Base-by-base conservation (phyloP, 1,140 invertebrate genomes). In the Streblospio benedicti region DNA sequence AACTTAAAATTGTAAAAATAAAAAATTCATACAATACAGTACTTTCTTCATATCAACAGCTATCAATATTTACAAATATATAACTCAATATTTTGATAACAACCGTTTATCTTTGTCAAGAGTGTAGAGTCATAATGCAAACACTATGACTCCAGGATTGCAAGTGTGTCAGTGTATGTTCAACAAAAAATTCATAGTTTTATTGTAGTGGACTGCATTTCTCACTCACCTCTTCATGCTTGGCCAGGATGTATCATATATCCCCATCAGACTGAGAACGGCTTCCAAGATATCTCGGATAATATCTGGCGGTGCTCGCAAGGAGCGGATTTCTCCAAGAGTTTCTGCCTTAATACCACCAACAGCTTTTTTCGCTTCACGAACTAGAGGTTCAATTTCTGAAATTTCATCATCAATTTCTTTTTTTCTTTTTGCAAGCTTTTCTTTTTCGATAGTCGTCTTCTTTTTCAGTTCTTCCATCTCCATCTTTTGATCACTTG, bases 211-310 rank as follows among this genome's bases (percentile, higher is more conserved):
- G n/a, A n/a, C n/a, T n/a, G n/a, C n/a, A n/a, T n/a, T n/a, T n/a
- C n/a, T n/a, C n/a, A n/a, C 63, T 61, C 59, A 82, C 80, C 78
- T 92, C 73, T 98, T 97, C 95, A 99, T 99, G 66, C 91, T 95
- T 69, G 95, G 94, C 97, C 97, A 99, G 0, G 94, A 97, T 0
- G 94, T 98, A 74, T 99, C 97, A 50, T 88, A 85, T 57, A 93
- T 96, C 9, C 95, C 96, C 94, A 99, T 98, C 6, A 99, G 79
- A n/a, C 91, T 81, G 1, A 99, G 78, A 38, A 99, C 96, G 20
- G 93, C 96, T 77, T 99, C 94, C 1, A 99, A 76, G 64, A 99
- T 96, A 71, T 99, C 95, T 27, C 94, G 81, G 33, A 99, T 96
- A 0, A 94, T 85, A 60, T 97, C 93, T 0, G 97, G 96, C 0